Conservation (phyloP, 64 coral and sea anemone species). For the Pocillopora verrucosa region DNA sequence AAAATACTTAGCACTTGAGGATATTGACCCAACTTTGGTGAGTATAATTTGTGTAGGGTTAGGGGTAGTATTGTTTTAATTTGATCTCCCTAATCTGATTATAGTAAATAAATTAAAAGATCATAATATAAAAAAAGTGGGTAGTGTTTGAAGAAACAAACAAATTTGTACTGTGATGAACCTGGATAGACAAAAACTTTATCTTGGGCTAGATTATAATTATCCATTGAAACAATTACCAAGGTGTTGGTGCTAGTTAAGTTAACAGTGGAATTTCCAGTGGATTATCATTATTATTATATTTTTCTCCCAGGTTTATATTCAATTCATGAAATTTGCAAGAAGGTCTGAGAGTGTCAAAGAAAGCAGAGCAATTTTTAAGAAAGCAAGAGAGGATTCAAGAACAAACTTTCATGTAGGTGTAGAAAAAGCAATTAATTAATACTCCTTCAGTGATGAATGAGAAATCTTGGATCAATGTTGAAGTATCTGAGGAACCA, state of each 20-base stretch:
- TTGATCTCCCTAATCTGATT: too few species aligned
- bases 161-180: too few species aligned
- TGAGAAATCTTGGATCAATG: neutral
- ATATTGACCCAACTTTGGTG: slow-evolving; percentile 92
- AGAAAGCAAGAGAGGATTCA: slow-evolving; percentile 83
- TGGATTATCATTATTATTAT: neutral
- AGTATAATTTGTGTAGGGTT: neutral
- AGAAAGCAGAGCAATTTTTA: slow-evolving; percentile 92
- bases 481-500: neutral
- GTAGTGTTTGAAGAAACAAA: too few species aligned
- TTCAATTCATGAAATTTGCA: slow-evolving; percentile 99
- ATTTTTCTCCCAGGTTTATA: slow-evolving; percentile 58
- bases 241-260: neutral
- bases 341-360: slow-evolving; percentile 92
- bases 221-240: too few species aligned
- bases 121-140: too few species aligned
- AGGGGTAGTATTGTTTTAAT: too few species aligned
- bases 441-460: neutral
- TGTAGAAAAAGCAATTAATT: neutral
- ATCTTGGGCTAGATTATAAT: too few species aligned
- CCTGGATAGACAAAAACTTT: too few species aligned
- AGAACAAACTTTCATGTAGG: slow-evolving; percentile 89
- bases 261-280: neutral
- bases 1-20: slow-evolving; percentile 79
- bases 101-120: too few species aligned